Conservation (phyloP, 2,888 invertebrate species). For the Pyrrhia umbra region DNA sequence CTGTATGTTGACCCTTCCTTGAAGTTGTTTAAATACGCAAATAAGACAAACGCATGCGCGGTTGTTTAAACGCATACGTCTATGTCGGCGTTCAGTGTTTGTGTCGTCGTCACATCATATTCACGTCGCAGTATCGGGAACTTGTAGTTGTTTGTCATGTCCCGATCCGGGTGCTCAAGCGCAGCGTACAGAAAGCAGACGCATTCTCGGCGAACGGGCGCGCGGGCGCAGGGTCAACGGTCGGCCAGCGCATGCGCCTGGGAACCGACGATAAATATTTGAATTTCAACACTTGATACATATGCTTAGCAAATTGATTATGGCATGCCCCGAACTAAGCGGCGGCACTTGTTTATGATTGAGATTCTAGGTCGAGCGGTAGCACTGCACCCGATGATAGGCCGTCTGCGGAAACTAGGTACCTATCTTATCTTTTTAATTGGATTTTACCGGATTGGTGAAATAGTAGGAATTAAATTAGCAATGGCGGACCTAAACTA, state of each 20-base stretch:
- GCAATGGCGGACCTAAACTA: neutral
- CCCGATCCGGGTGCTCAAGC: conserved; percentile 72
- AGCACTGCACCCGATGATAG: conserved; percentile 28
- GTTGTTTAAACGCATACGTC: too few relatives aligned
- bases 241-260: conserved; percentile 84
- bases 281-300: conserved; percentile 89
- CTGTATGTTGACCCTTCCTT: conserved; percentile 15
- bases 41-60: conserved; percentile 35
- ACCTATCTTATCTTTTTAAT: conserved; percentile 15
- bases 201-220: conserved; percentile 73
- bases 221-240: conserved; percentile 87
- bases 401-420: conserved; percentile 5
- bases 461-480: neutral
- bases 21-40: conserved; percentile 36
- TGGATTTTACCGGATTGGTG: neutral
- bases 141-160: conserved; percentile 74
- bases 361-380: conserved; percentile 69
- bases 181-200: conserved; percentile 79
- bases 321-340: conserved; percentile 75
- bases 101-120: conserved; percentile 52
- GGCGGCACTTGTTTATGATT: conserved; percentile 74
- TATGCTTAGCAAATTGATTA: conserved; percentile 88
- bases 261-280: conserved; percentile 89
- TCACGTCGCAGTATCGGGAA: conserved; percentile 62
- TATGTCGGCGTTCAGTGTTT: conserved; percentile 28